These are phyloP conservation scores for Lithophane socia DNA, from an alignment of 2,888 invertebrate genomes.

Conservation along the genomic window DNA sequence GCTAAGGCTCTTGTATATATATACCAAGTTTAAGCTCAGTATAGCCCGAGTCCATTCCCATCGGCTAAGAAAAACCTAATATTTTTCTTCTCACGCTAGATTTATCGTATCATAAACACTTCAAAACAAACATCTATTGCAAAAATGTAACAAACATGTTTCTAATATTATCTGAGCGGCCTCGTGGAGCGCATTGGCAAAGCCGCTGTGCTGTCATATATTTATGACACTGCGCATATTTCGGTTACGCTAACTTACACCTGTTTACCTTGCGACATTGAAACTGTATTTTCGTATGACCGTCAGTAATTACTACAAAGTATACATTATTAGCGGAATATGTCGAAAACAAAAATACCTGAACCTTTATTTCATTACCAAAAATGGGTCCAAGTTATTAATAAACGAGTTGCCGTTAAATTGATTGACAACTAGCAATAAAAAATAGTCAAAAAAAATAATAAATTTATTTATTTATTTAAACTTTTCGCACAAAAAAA, in stretches of 20 bases:
- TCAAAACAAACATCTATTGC: slow-evolving; percentile 23
- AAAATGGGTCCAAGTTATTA: background rate
- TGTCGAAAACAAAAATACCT: no score
- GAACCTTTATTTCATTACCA: background rate
- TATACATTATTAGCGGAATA: no score
- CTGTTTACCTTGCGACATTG: slow-evolving; percentile 63
- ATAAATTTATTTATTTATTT: no score
- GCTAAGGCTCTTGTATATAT: background rate
- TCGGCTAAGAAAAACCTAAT: no score
- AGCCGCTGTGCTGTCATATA: slow-evolving; percentile 58
- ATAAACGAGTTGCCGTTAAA: slow-evolving; percentile 1
- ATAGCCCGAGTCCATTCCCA: background rate
- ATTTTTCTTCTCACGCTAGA: background rate
- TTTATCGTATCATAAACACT: slow-evolving; percentile 10
- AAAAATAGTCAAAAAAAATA: background rate
- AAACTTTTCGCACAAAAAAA: no score
- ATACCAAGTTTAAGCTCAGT: no score
- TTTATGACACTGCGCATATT: slow-evolving; percentile 62
- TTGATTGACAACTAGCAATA: slow-evolving; percentile 11
- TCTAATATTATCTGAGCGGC: slow-evolving; percentile 62
- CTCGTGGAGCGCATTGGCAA: slow-evolving; percentile 58
- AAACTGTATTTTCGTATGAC: slow-evolving; percentile 50
- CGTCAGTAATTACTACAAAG: slow-evolving; percentile 18
- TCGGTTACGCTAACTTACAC: slow-evolving; percentile 62
- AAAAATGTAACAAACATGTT: slow-evolving; percentile 46